Base-by-base conservation (phyloP, 2,888 invertebrate species). In the Steinernema carpocapsae region DNA sequence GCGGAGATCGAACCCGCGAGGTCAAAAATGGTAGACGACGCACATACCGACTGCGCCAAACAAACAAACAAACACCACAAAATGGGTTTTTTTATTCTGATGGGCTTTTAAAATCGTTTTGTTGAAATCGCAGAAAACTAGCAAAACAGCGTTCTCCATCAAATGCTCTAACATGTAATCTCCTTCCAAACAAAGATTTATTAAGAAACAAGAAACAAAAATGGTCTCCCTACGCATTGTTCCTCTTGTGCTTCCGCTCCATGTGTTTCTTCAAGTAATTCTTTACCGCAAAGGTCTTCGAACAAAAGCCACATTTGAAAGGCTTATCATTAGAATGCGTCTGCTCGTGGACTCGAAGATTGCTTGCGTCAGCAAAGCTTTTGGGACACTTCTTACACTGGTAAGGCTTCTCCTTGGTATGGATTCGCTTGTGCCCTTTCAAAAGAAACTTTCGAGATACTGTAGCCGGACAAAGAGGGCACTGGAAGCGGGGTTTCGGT, bases 251-350 rank as follows among this genome's bases (percentile, higher is more conserved):
- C 48, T 14, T 48, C n/a, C 48, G 4, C 19, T 48, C 19, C 48
- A 48, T 48, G 48, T 48, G 48, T 14, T 48, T 48, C 48, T 48
- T 48, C n/a, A 48, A 14, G 48, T 48, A 48, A 19, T n/a, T 48
- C n/a, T 17, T 19, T 2, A 48, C 17, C n/a, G n/a, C 48, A 14
- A 48, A 48, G 48, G 6, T n/a, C 19, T 19, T 48, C 48, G 2
- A 3, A 14, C 48, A 48, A 48, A 7, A 3, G 17, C 19, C 17
- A 14, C 48, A 48, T 14, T 48, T 2, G 48, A 48, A 48, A 2
- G 48, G 48, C 48, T 48, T 48, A 3, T 48, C 48, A 3, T 17
- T 17, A 14, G 48, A 48, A 19, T 48, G 48, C 2, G 19, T 48
- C 48, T 48, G 17, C 48, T 48, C 48, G 17, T 48, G 48, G 48